These are phyloP conservation scores for Euura saliciscinereae DNA, from an alignment of 1,140 invertebrate genomes.

Conservation along the genomic window DNA sequence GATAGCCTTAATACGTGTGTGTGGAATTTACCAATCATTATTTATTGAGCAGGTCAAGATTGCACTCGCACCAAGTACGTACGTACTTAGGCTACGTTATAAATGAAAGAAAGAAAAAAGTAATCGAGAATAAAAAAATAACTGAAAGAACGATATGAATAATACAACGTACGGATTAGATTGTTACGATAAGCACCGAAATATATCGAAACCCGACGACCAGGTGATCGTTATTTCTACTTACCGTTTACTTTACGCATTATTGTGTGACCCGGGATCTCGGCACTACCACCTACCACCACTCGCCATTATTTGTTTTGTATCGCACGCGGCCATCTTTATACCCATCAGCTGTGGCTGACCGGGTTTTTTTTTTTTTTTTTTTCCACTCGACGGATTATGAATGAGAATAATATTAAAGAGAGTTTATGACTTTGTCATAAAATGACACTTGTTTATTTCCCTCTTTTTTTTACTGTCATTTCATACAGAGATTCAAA, in stretches of 20 bases:
- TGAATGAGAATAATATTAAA: too few species aligned
- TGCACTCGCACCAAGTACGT: slow-evolving; percentile 17
- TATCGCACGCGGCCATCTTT: slow-evolving; percentile 52
- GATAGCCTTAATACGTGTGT: not conserved
- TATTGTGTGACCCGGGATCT: not conserved
- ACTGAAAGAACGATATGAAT: too few species aligned
- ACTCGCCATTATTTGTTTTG: slow-evolving; percentile 46
- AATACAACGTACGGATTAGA: not conserved
- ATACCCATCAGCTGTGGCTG: slow-evolving; percentile 45
- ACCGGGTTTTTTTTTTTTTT: not conserved
- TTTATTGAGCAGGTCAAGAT: slow-evolving; percentile 46
- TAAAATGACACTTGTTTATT: too few species aligned
- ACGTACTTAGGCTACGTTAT: not conserved
- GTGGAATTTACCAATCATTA: not conserved
- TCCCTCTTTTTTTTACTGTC: too few species aligned
- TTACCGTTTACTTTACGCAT: not conserved
- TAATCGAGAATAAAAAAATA: too few species aligned
- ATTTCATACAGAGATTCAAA: too few species aligned
- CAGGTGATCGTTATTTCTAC: slow-evolving; percentile 12
- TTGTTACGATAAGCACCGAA: not conserved
- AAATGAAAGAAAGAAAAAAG: too few species aligned
- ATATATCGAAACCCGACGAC: not conserved
- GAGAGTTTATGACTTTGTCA: too few species aligned
- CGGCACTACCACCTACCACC: not conserved
- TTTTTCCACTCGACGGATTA: too few species aligned